Evolutionary conservation across 1,140 invertebrate genomes (phyloP).

Genomic region (Drosophila paulistorum): DNA sequence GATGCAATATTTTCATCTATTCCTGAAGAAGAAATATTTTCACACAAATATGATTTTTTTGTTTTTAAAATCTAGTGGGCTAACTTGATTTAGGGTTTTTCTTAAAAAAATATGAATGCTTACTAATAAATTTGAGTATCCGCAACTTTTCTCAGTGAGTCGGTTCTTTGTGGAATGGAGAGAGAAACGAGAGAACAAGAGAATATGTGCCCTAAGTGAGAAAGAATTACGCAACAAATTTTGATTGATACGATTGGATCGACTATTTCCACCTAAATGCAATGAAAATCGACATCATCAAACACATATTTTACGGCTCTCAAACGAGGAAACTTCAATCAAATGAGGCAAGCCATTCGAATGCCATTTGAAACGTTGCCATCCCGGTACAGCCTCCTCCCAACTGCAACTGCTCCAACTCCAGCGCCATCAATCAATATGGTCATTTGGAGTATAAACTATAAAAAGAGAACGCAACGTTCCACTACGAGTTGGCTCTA

Average conservation of each 20-base stretch:
- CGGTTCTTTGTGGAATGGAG: too few species aligned
- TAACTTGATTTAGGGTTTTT: too few species aligned
- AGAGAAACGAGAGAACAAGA: too few species aligned
- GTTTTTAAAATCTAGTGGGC: too few species aligned
- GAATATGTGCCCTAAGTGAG: too few species aligned
- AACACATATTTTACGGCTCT: constrained; percentile 5
- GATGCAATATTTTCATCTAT: too few species aligned
- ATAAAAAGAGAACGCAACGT: constrained; percentile 31
- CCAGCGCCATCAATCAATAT: constrained; percentile 50
- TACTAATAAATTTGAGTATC: too few species aligned
- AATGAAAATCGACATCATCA: constrained; percentile 5
- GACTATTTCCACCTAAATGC: neutral
- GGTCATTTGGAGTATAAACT: constrained; percentile 37
- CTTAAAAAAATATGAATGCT: too few species aligned
- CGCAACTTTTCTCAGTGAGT: too few species aligned
- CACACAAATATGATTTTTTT: too few species aligned
- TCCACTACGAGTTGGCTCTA: constrained; percentile 35
- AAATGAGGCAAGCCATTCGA: constrained; percentile 34
- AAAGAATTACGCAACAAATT: too few species aligned
- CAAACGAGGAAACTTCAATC: constrained; percentile 8
- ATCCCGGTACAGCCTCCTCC: neutral
- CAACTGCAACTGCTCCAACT: neutral
- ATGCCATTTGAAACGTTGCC: constrained; percentile 22
- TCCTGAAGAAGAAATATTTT: too few species aligned
- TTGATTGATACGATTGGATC: neutral